Base-by-base conservation (phyloP, 2,113 vertebrate genomes). In the Plotosus lineatus region DNA sequence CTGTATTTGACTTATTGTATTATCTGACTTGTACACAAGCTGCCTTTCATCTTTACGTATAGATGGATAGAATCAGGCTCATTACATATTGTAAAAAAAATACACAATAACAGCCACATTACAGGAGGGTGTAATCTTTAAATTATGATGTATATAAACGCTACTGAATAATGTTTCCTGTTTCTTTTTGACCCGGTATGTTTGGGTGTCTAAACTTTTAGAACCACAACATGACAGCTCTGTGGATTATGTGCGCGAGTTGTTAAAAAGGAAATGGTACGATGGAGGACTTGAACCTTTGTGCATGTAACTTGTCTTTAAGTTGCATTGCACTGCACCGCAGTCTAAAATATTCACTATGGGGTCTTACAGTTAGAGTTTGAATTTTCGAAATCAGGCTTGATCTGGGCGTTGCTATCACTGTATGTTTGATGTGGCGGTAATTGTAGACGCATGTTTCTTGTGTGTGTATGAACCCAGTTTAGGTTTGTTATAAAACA, bases 401-500 rank as follows among this genome's bases (percentile, higher is more conserved):
- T 31, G 7, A 17, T 9, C 50, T 15, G 36, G n/a, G 36, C 48
- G 38, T 38, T 53, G 33, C 48, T 42, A 23, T 40, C 61, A 65
- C 2, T 10, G 19, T 40, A 84, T 38, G 56, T 33, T 38, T 53
- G 40, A 42, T 23, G 46, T 36, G 58, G 17, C 11, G 19, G n/a
- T 50, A 58, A 33, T 26, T 28, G 60, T 73, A 26, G 58, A 69
- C 72, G 74, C 56, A 46, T 56, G 72, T 66, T 6, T 71, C n/a
- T 69, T 36, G 53, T 21, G 72, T 75, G 55, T 28, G 53, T 10
- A 72, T 66, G 28, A 66, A 36, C 60, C 10, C 17, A 26, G 12
- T 51, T 10, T 23, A 51, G 46, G 19, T 46, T 46, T 33, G 44
- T 72, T 48, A 17, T 31, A 33, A 31, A 50, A 72, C 44, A 50